phyloP scores from a whole-genome alignment of 2,797 vertebrate genomes.

The Rousettus madagascariensis region DNA sequence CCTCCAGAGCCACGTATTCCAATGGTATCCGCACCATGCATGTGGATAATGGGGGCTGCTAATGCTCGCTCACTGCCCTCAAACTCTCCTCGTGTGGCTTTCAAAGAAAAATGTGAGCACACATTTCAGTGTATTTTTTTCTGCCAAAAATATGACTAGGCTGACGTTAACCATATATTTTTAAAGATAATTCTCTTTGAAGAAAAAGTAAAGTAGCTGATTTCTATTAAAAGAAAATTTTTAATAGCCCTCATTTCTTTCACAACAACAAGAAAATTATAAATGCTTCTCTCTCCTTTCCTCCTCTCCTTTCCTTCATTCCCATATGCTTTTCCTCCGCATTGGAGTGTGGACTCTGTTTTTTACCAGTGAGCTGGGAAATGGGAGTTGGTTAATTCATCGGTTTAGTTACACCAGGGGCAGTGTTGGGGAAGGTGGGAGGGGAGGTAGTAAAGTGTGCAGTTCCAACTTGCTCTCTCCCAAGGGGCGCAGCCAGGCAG shows the following conservation, averaged over 20 bases:
- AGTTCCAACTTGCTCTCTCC: not conserved
- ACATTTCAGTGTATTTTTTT: not conserved
- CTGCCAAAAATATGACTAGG: not conserved
- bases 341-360: not conserved
- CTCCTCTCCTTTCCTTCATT: not conserved
- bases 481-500: not conserved
- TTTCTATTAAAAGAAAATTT: not conserved
- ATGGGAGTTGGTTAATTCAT: not conserved
- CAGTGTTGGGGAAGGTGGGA: not conserved
- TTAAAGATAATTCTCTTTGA: conserved; percentile 2
- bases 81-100: not conserved
- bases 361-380: not conserved
- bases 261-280: not conserved
- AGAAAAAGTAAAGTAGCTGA: conserved; percentile 28
- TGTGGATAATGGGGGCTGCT: accelerated
- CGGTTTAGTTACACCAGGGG: not conserved
- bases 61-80: not conserved
- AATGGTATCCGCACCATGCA: accelerated
- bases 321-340: not conserved
- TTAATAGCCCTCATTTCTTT: not conserved
- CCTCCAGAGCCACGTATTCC: no score
- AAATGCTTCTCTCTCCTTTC: not conserved
- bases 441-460: not conserved
- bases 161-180: not conserved
- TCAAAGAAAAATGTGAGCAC: not conserved